Evolutionary conservation across 1,140 invertebrate species (phyloP).

Genomic region (Drosophila sp.): DNA sequence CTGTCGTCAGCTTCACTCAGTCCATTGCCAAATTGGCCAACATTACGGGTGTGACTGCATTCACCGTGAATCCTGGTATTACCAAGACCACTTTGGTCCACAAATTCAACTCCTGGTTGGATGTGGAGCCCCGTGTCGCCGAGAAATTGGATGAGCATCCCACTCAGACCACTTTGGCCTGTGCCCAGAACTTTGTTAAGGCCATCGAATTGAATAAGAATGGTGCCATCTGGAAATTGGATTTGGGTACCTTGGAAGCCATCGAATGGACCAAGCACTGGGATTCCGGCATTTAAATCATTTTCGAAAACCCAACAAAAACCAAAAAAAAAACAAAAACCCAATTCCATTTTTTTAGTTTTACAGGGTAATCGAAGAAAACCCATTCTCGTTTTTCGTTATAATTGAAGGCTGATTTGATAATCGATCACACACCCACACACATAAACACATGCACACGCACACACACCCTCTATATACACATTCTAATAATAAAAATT

Average conservation of each 20-base stretch:
- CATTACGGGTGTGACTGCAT: slow-evolving; percentile 66
- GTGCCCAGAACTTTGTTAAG: slow-evolving; percentile 73
- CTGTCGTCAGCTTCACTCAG: slow-evolving; percentile 83
- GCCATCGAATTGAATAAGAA: slow-evolving; percentile 73
- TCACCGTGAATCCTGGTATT: slow-evolving; percentile 70
- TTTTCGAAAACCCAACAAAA: neutral
- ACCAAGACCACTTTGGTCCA: slow-evolving; percentile 63
- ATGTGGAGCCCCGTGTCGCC: slow-evolving; percentile 65
- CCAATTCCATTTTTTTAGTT: slow-evolving; percentile 25
- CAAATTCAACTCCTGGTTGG: slow-evolving; percentile 74
- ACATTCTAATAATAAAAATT: slow-evolving; percentile 14
- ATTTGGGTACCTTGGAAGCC: slow-evolving; percentile 57
- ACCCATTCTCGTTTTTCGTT: slow-evolving; percentile 6
- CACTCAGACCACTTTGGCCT: slow-evolving; percentile 51
- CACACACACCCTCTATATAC: slow-evolving; percentile 10
- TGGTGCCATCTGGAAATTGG: slow-evolving; percentile 73
- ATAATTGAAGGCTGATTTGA: slow-evolving; percentile 46
- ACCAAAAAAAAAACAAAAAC: neutral
- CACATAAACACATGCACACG: slow-evolving; percentile 27
- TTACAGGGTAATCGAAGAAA: slow-evolving; percentile 1
- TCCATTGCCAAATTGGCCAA: slow-evolving; percentile 70
- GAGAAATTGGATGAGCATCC: slow-evolving; percentile 60
- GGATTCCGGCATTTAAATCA: slow-evolving; percentile 65
- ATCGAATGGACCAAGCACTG: slow-evolving; percentile 67
- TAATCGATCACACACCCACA: slow-evolving; percentile 36